A percentile compares a stretch with the other conserved stretches of the same genome.
Conservation (phyloP, 2,888 invertebrate genomes). For the Lamellibrachia columna region DNA sequence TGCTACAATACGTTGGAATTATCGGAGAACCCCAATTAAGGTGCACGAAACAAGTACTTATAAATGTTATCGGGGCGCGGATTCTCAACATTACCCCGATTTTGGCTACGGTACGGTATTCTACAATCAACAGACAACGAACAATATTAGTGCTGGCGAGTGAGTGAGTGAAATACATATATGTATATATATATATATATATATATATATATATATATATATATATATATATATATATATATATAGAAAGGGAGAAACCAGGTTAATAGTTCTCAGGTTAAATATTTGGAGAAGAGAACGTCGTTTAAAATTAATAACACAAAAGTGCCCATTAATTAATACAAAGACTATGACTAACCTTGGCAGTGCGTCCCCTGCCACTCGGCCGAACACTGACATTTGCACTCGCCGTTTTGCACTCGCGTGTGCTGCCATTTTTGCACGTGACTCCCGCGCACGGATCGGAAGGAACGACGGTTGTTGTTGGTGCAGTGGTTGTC, state of each 20-base stretch:
- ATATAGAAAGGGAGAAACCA: too few relatives aligned
- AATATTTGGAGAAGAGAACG: too few relatives aligned
- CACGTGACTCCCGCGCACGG: neutral
- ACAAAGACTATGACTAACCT: neutral
- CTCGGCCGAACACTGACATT: neutral
- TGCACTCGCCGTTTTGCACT: neutral
- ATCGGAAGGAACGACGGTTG: neutral
- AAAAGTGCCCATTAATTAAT: too few relatives aligned
- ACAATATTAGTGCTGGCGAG: too few relatives aligned
- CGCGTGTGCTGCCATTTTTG: neutral
- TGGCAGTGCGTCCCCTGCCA: neutral
- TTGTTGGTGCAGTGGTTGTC: neutral
- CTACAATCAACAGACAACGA: neutral
- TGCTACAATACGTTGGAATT: too few relatives aligned
- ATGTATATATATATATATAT: too few relatives aligned
- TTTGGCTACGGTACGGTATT: neutral
- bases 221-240: too few relatives aligned
- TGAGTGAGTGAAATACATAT: neutral
- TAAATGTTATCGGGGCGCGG: neutral
- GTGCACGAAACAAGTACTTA: neutral
- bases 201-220: too few relatives aligned
- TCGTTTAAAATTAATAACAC: too few relatives aligned
- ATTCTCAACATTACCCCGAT: neutral
- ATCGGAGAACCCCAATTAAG: too few relatives aligned
- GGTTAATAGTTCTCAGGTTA: too few relatives aligned